phyloP scores from a whole-genome alignment of 2,888 invertebrate genomes.

The Metacarcinus magister region DNA sequence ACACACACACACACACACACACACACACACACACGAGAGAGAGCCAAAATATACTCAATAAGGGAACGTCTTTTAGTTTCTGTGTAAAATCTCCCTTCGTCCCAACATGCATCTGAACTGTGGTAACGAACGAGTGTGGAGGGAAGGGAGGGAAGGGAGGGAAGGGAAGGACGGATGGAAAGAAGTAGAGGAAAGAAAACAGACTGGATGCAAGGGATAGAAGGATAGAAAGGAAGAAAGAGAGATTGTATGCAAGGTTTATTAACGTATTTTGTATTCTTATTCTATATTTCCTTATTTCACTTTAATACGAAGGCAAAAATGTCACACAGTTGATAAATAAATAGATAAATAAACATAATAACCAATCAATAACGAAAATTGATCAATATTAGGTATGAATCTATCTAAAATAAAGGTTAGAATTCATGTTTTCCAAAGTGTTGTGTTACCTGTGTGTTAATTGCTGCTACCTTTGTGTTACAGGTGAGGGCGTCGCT shows the following conservation, averaged over 20 bases:
- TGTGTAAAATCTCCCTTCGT: background rate
- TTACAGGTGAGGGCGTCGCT: background rate
- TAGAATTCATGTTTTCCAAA: background rate
- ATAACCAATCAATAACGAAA: background rate
- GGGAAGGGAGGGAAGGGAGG: background rate
- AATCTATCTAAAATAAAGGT: background rate
- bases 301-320: background rate
- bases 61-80: background rate
- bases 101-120: background rate
- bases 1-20: conserved; percentile 12
- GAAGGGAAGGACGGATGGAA: background rate
- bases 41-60: no score
- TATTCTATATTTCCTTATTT: background rate
- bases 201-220: background rate
- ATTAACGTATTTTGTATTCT: background rate
- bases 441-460: background rate
- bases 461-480: background rate
- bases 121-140: background rate
- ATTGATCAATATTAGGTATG: background rate
- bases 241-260: background rate
- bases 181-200: background rate
- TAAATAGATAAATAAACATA: background rate
- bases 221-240: background rate
- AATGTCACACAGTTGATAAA: background rate
- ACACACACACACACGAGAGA: conserved; percentile 37